Evolutionary conservation across 1,140 invertebrate genomes (phyloP).

Genomic region (Drosophila insularis): DNA sequence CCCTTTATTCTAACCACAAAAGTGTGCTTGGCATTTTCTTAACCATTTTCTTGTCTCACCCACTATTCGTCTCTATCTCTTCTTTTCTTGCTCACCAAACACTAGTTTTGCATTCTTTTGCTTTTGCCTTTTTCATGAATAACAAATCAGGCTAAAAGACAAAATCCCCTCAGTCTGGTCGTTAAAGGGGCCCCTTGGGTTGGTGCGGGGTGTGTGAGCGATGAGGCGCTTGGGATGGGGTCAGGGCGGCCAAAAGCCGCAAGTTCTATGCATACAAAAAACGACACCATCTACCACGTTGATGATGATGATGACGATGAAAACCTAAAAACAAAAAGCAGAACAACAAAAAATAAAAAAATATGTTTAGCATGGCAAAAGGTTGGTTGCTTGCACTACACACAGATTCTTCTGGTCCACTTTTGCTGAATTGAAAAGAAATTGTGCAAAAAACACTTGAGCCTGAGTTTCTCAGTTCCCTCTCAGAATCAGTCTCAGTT

Average conservation of each 20-base stretch:
- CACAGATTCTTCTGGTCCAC: constrained; percentile 59
- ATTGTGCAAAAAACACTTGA: constrained; percentile 80
- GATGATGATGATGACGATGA: constrained; percentile 43
- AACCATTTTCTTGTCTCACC: constrained; percentile 64
- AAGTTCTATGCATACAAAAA: constrained; percentile 74
- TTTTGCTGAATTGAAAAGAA: constrained; percentile 79
- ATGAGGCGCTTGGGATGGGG: constrained; percentile 22
- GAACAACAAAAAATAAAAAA: constrained; percentile 23
- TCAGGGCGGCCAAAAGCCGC: constrained; percentile 70
- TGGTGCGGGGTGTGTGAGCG: constrained; percentile 9
- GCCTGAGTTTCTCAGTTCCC: constrained; percentile 28
- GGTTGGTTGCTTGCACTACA: constrained; percentile 31
- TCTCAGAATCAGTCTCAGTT: constrained; percentile 14
- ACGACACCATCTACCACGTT: constrained; percentile 23
- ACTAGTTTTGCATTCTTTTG: constrained; percentile 19
- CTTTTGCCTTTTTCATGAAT: constrained; percentile 70
- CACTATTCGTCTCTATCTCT: constrained; percentile 25
- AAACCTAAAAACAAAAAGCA: constrained; percentile 69
- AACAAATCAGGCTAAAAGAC: constrained; percentile 78
- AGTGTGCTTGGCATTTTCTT: constrained; percentile 73
- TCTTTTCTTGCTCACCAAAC: constrained; percentile 5
- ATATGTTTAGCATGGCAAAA: constrained; percentile 58
- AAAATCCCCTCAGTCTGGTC: constrained; percentile 46
- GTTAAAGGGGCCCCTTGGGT: constrained; percentile 16
- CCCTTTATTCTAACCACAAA: constrained; percentile 42